Conservation (phyloP, 2,113 vertebrate genomes). For the Oplegnathus fasciatus region DNA sequence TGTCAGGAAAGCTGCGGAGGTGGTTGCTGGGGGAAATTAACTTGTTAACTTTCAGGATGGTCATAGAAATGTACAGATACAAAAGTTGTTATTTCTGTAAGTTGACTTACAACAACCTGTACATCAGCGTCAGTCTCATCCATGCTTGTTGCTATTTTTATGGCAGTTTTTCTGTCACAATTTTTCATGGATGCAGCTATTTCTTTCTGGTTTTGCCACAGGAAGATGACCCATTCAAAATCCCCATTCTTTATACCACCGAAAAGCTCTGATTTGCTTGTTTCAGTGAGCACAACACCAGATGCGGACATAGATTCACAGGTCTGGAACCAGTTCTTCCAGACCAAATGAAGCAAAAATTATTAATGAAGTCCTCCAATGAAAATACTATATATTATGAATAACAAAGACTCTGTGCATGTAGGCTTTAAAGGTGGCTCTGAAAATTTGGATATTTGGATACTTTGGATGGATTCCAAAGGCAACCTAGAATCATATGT, state of each 20-base stretch:
- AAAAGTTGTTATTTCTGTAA: too few relatives aligned
- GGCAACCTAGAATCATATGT: too few relatives aligned
- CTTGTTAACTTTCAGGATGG: too few relatives aligned
- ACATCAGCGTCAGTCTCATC: neutral
- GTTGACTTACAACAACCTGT: too few relatives aligned
- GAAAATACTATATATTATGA: neutral
- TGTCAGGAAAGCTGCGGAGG: neutral
- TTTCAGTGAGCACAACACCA: neutral
- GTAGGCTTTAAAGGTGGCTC: too few relatives aligned
- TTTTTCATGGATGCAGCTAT: neutral
- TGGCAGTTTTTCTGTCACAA: neutral
- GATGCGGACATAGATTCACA: neutral
- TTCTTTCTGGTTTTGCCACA: neutral
- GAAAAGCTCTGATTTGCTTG: neutral
- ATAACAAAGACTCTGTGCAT: too few relatives aligned
- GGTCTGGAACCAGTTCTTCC: too few relatives aligned
- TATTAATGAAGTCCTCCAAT: neutral
- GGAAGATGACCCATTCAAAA: neutral
- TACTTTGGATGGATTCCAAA: too few relatives aligned
- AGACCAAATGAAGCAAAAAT: neutral
- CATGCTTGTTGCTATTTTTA: neutral
- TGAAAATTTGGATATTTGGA: too few relatives aligned
- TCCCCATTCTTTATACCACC: neutral
- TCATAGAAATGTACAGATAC: neutral
- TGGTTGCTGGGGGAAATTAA: accelerated